Base-by-base conservation (phyloP, 2,113 vertebrate genomes). In the Motacilla tschutschensis region DNA sequence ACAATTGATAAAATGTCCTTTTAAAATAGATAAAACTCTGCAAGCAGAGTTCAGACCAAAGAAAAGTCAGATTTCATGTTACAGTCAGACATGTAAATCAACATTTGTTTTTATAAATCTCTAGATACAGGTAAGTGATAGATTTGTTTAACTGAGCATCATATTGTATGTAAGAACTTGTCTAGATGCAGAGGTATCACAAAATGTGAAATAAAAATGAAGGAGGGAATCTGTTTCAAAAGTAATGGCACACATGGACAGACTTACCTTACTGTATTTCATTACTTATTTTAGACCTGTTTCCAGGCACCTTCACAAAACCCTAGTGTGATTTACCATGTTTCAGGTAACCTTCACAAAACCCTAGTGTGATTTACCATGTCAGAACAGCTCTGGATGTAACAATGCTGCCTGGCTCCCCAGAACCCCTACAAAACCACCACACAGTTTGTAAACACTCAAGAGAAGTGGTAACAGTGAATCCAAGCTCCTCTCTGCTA, bases 401-500 rank as follows among this genome's bases (percentile, higher is more conserved):
- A 70, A 43, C 53, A 36, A 25, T 9, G 10, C n/a, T 58, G 62
- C 36, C 33, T 55, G 53, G 7, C 50, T 85, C 47, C 16, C 55
- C 14, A 2, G 16, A 55, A 51, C 33, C 20, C 33, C n/a, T 50
- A 33, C 33, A 67, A 53, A 62, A 25, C 11, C n/a, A 25, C 44
- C 64, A 25, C 35, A 3, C 8, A 29, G 13, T 57, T 33, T 53
- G 28, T 40, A 43, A 77, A 69, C 33, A 26, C 41, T 17, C 8
- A 40, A 41, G 48, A 28, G 77, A 48, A 59, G 36, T 36, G n/a
- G 19, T 25, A 54, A 54, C 13, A 38, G 18, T 46, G n/a, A 76
- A n/a, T 62, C 21, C 1, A 13, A 4, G 9, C 31, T 47, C 2
- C 0, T 33, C 0, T 0, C 0, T 3, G 8, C 24, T 35, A 41